Percentiles rank a stretch among this genome's conserved stretches.
Evolutionary conservation across 2,888 invertebrate genomes (phyloP).

Genomic region (Limulus polyphemus): DNA sequence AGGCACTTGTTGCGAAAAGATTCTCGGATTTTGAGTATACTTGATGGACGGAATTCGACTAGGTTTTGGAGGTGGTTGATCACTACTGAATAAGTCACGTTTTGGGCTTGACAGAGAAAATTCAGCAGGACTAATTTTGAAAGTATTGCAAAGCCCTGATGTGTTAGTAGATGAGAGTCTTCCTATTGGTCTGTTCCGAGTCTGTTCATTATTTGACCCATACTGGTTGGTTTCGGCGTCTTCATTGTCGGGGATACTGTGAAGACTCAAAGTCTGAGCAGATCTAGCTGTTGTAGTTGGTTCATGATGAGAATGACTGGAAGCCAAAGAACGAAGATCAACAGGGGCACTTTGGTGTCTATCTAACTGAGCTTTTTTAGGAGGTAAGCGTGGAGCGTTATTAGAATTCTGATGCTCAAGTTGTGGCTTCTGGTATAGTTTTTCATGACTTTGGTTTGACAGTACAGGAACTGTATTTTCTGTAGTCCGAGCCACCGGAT

Average conservation of each 20-base stretch:
- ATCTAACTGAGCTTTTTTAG: too few species aligned
- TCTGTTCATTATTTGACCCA: constrained; percentile 33
- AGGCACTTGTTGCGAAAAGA: too few species aligned
- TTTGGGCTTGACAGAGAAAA: constrained; percentile 12
- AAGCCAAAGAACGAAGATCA: too few species aligned
- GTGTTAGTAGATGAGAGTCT: constrained; percentile 45
- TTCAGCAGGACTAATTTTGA: not conserved
- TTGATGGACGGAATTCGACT: constrained; percentile 38
- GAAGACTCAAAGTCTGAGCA: too few species aligned
- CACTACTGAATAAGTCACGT: constrained; percentile 24
- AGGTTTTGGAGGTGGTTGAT: constrained; percentile 38
- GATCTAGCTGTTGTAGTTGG: too few species aligned
- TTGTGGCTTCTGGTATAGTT: too few species aligned
- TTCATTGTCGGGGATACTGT: too few species aligned
- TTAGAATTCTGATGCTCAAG: too few species aligned
- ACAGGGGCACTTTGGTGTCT: too few species aligned
- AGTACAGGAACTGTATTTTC: constrained; percentile 39
- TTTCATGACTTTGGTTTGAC: constrained; percentile 43
- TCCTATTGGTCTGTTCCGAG: constrained; percentile 48
- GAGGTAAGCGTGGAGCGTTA: too few species aligned
- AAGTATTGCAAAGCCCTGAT: constrained; percentile 47
- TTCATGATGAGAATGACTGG: too few species aligned
- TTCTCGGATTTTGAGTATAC: constrained; percentile 26
- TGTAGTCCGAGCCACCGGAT: constrained; percentile 66
- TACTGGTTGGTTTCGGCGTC: too few species aligned